Evolutionary conservation across 37 sponge, comb jelly and placozoan genomes (phyloP).

Genomic region (Chondrilla cf. caribensis): DNA sequence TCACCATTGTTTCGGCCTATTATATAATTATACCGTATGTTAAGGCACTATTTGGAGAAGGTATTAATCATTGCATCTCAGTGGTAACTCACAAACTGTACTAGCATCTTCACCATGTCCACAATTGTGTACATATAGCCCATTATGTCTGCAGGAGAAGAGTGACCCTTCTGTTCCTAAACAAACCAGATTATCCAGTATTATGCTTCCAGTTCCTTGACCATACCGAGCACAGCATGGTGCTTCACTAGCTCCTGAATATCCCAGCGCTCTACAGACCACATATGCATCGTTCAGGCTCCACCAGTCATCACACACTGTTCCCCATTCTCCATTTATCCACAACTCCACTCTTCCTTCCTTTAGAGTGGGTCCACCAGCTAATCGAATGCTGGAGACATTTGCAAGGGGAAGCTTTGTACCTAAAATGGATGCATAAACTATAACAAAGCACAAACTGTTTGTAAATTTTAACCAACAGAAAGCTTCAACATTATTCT

Average conservation of each 20-base stretch:
- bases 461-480: too few relatives aligned
- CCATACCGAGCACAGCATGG: background rate
- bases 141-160: background rate
- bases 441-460: too few relatives aligned
- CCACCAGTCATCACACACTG: slow-evolving; percentile 41
- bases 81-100: too few relatives aligned
- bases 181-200: slow-evolving; percentile 26
- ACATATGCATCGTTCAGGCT: slow-evolving; percentile 3
- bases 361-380: background rate
- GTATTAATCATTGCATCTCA: background rate
- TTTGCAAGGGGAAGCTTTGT: background rate
- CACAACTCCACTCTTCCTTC: slow-evolving; percentile 23
- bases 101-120: background rate
- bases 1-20: too few relatives aligned
- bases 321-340: slow-evolving; percentile 13
- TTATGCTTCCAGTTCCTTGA: slow-evolving; percentile 9
- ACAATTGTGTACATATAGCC: slow-evolving; percentile 3
- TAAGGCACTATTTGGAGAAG: too few relatives aligned
- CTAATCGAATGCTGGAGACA: background rate
- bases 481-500: too few relatives aligned
- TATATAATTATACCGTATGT: too few relatives aligned
- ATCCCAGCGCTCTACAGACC: slow-evolving; percentile 35
- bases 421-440: background rate
- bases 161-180: slow-evolving; percentile 6
- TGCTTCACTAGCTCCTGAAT: background rate